Conservation (phyloP, 1,140 invertebrate genomes). For the Hydropsyche tenuis region DNA sequence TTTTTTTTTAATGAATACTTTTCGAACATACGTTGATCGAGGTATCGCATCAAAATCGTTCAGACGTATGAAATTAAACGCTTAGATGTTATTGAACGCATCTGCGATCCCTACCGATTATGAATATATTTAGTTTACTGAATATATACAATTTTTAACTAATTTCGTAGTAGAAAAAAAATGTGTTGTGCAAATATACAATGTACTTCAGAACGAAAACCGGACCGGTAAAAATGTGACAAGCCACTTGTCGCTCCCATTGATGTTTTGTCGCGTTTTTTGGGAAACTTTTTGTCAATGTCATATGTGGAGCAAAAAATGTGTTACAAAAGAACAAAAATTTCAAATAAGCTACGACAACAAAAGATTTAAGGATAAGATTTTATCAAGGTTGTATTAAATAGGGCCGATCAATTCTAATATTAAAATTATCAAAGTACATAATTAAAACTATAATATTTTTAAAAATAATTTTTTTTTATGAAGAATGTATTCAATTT, state of each 20-base stretch:
- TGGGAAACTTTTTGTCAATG: slow-evolving; percentile 18
- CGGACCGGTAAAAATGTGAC: slow-evolving; percentile 17
- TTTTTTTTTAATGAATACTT: not conserved
- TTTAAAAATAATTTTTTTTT: no score
- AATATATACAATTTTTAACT: no score
- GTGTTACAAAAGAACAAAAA: slow-evolving; percentile 20
- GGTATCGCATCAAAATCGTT: slow-evolving; percentile 20
- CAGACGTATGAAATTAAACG: slow-evolving; percentile 30
- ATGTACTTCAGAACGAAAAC: not conserved
- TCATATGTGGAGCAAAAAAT: slow-evolving; percentile 29
- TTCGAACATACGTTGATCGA: slow-evolving; percentile 18
- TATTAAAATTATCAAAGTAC: not conserved
- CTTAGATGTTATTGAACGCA: not conserved
- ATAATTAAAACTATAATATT: no score
- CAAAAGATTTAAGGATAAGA: slow-evolving; percentile 39
- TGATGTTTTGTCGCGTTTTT: slow-evolving; percentile 33
- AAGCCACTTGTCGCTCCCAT: slow-evolving; percentile 38
- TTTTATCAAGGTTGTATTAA: slow-evolving; percentile 20
- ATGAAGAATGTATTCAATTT: no score
- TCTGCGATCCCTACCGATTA: not conserved
- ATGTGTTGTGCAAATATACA: not conserved
- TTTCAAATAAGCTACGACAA: slow-evolving; percentile 27
- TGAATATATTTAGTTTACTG: not conserved
- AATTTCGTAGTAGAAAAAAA: no score
- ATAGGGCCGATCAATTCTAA: not conserved